Evolutionary conservation across 2,797 vertebrate genomes (phyloP).

Genomic region (Pempheris klunzingeri): DNA sequence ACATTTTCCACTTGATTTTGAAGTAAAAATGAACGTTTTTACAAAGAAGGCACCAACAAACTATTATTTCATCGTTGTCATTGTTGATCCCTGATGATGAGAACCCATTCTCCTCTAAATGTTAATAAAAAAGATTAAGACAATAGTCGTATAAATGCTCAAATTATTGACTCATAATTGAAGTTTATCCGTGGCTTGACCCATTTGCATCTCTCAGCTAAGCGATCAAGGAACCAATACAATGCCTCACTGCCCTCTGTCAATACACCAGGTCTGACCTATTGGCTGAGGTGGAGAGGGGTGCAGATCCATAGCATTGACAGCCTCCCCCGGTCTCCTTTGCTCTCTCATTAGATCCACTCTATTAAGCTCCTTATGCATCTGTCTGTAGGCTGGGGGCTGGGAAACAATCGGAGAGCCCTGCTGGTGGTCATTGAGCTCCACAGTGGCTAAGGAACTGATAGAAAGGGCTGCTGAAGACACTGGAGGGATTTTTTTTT

Average conservation of each 20-base stretch:
- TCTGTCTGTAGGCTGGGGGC: slow-evolving; percentile 69
- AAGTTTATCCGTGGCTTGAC: slow-evolving; percentile 68
- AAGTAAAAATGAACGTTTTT: slow-evolving; percentile 1
- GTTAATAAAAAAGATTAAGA: slow-evolving; percentile 28
- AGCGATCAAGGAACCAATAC: slow-evolving; percentile 75
- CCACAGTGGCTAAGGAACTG: slow-evolving; percentile 8
- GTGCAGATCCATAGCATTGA: slow-evolving; percentile 75
- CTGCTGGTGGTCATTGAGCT: slow-evolving; percentile 53
- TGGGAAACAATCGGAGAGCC: slow-evolving; percentile 52
- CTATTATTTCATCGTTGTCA: not conserved
- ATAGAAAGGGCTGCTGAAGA: slow-evolving; percentile 32
- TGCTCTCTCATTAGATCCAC: slow-evolving; percentile 79
- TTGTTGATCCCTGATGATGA: slow-evolving; percentile 10
- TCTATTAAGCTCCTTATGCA: slow-evolving; percentile 80
- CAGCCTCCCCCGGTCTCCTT: slow-evolving; percentile 44
- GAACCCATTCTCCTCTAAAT: slow-evolving; percentile 18
- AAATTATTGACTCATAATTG: slow-evolving; percentile 68
- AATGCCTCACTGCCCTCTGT: slow-evolving; percentile 63
- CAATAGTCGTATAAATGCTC: slow-evolving; percentile 51
- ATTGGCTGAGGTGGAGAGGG: slow-evolving; percentile 63
- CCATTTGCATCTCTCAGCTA: slow-evolving; percentile 60
- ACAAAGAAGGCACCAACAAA: slow-evolving; percentile 24
- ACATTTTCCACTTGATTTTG: slow-evolving; percentile 17
- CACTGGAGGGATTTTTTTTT: slow-evolving; percentile 26
- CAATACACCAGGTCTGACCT: slow-evolving; percentile 77